Base-by-base conservation (phyloP, 2,113 vertebrate genomes). In the Marmota flaviventris region DNA sequence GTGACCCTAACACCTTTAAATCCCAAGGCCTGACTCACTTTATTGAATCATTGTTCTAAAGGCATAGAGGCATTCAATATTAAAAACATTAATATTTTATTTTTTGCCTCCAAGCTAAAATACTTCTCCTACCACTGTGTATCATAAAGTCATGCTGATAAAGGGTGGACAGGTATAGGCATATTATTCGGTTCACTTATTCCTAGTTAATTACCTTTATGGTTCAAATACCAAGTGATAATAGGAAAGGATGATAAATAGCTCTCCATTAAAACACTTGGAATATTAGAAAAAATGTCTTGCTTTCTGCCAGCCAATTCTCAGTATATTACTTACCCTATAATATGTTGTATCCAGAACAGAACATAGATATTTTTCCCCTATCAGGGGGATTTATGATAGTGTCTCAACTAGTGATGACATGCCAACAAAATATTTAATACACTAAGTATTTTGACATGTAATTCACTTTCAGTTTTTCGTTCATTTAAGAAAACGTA, bases 81-180 rank as follows among this genome's bases (percentile, higher is more conserved):
- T 97, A 88, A 97, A 96, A 97, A 61, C 84, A 96, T 97, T 93
- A 95, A 92, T 97, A 95, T 97, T 97, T 98, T 97, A 96, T 94
- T 91, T 91, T 95, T 95, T 96, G 79, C 93, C 94, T 97, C 27
- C 45, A 18, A 93, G 97, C 92, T 97, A 97, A 97, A 95, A 85
- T 24, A 79, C 96, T 95, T 98, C 93, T 97, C 48, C 63, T 93
- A 89, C 48, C 75, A 90, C 65, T 73, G 91, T 94, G 91, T 76
- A 96, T 93, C 94, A 97, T 98, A 98, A 97, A 97, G 87, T 90
- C 89, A 97, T 45, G 92, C 85, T 91, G 82, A 91, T 88, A 93
- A 98, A 93, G 29, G 69, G 61, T 92, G 84, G 89, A 96, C 89
- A 96, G 93, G 96, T 97, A 89, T 98, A 98, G 69, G 17, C 63